Conservation (phyloP, 2,113 vertebrate genomes). For the Hemiscyllium ocellatum region DNA sequence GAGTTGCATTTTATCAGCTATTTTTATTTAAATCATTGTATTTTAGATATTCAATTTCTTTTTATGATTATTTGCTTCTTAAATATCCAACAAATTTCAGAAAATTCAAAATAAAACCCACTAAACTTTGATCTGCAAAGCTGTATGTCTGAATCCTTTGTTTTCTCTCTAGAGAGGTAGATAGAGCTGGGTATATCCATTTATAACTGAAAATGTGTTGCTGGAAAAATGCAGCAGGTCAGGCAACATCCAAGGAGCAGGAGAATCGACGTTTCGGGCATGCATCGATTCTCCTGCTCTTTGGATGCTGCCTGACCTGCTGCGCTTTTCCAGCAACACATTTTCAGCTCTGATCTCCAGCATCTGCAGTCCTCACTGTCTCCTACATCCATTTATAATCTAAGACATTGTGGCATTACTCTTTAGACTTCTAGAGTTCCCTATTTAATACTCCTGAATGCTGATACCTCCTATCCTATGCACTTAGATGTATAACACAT, state of each 20-base stretch:
- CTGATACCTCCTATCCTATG: too few relatives aligned
- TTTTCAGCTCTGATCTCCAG: too few relatives aligned
- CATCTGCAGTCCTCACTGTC: too few relatives aligned
- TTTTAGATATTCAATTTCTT: background rate
- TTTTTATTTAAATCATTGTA: background rate
- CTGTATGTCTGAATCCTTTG: too few relatives aligned
- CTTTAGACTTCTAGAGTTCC: background rate
- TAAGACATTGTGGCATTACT: background rate
- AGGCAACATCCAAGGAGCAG: too few relatives aligned
- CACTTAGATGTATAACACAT: background rate
- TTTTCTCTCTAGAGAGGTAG: background rate
- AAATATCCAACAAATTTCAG: background rate
- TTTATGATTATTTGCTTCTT: background rate
- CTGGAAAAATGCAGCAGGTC: too few relatives aligned
- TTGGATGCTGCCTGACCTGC: too few relatives aligned
- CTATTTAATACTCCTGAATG: background rate
- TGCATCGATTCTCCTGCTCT: too few relatives aligned
- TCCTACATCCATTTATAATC: background rate
- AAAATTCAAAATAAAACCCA: background rate
- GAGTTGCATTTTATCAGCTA: slow-evolving; percentile 3
- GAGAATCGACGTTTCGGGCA: too few relatives aligned
- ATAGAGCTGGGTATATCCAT: background rate
- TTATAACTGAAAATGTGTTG: too few relatives aligned
- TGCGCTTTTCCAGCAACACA: too few relatives aligned
- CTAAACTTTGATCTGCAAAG: background rate